A percentile compares a stretch with the other conserved stretches of the same genome.
Conservation (phyloP, 1,140 invertebrate genomes). For the Musca domestica region DNA sequence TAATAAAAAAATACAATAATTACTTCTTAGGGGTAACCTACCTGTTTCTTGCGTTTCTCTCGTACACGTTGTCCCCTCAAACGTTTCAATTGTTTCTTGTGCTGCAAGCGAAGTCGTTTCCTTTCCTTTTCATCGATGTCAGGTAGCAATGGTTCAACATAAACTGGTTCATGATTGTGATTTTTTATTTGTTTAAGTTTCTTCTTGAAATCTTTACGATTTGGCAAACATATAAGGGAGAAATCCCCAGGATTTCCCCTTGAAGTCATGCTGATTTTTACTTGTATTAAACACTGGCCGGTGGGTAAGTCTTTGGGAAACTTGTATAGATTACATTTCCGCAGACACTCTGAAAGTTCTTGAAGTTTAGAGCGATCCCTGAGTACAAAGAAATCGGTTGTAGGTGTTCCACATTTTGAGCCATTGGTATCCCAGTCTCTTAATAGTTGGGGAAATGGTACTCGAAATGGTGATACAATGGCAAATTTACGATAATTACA, state of each 20-base stretch:
- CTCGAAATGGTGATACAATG: slow-evolving; percentile 72
- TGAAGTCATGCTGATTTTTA: slow-evolving; percentile 55
- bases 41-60: slow-evolving; percentile 49
- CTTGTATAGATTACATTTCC: slow-evolving; percentile 7
- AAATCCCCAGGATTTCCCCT: slow-evolving; percentile 58
- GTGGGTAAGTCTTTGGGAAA: slow-evolving; percentile 21
- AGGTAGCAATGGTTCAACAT: slow-evolving; percentile 58
- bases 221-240: slow-evolving; percentile 67
- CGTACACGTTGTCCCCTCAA: slow-evolving; percentile 59
- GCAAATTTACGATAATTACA: slow-evolving; percentile 78
- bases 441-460: slow-evolving; percentile 69
- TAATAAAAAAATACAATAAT: not conserved
- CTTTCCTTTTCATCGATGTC: slow-evolving; percentile 62
- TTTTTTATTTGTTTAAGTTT: slow-evolving; percentile 52
- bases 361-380: slow-evolving; percentile 57
- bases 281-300: slow-evolving; percentile 54
- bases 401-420: not conserved
- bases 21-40: not conserved
- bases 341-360: slow-evolving; percentile 36
- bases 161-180: slow-evolving; percentile 49
- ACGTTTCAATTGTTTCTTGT: slow-evolving; percentile 62
- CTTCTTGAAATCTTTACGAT: slow-evolving; percentile 57
- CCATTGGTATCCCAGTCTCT: slow-evolving; percentile 62
- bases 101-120: slow-evolving; percentile 58
- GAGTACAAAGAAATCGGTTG: slow-evolving; percentile 58